Percentiles rank a stretch among this genome's conserved stretches.
Evolutionary conservation across 2,888 invertebrate genomes (phyloP).

Genomic region (Caenorhabditis sp.): DNA sequence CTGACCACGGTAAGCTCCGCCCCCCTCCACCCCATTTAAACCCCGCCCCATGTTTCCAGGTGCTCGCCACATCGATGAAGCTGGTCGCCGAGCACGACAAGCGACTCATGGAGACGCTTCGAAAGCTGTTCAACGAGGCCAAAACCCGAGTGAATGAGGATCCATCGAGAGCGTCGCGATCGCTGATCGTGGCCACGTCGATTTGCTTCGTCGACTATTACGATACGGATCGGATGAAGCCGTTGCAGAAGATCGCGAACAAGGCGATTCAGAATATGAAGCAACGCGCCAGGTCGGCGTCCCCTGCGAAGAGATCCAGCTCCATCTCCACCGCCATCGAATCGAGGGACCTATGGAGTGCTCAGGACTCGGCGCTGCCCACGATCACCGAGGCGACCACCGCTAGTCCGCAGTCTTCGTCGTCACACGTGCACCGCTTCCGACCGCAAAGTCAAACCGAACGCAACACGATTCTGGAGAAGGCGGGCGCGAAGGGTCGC

Average conservation of each 20-base stretch:
- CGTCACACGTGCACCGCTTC: conserved; percentile 49
- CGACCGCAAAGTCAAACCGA: conserved; percentile 67
- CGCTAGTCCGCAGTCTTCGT: not conserved
- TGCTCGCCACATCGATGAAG: conserved; percentile 69
- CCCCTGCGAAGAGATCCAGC: conserved; percentile 35
- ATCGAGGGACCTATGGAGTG: too few relatives aligned
- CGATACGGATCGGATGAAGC: conserved; percentile 67
- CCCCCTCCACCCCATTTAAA: too few relatives aligned
- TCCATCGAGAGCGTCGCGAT: conserved; percentile 3
- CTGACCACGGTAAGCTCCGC: conserved; percentile 69
- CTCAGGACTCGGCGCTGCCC: too few relatives aligned
- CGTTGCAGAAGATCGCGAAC: conserved; percentile 67
- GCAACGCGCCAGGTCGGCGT: conserved; percentile 58
- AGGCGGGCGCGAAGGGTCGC: conserved; percentile 66
- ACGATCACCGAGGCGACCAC: conserved; percentile 7
- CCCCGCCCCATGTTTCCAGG: conserved; percentile 46
- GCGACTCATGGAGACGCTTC: conserved; percentile 59
- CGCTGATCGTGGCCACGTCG: conserved; percentile 29
- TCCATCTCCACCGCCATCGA: too few relatives aligned
- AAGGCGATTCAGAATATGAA: conserved; percentile 55
- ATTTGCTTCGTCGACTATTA: conserved; percentile 66
- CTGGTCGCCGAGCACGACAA: conserved; percentile 59
- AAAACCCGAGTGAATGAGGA: conserved; percentile 38
- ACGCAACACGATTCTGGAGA: conserved; percentile 67
- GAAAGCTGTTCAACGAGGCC: conserved; percentile 59